Conservation (phyloP, 2,113 vertebrate genomes). For the Archocentrus centrarchus region DNA sequence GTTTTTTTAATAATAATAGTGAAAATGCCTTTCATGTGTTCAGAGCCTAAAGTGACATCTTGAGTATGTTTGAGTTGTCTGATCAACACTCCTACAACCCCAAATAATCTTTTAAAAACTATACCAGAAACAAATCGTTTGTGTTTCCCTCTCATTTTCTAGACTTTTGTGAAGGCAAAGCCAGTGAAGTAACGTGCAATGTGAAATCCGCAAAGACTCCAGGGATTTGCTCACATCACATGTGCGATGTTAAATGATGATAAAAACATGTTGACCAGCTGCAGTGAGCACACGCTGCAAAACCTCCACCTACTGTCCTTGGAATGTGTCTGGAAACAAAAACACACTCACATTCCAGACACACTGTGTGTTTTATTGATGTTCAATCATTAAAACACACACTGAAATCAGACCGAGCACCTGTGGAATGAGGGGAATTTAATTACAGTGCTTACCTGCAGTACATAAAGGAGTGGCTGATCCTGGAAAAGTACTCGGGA, state of each 20-base stretch:
- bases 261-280: background rate
- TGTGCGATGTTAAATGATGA: background rate
- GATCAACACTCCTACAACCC: background rate
- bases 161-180: background rate
- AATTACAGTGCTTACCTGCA: background rate
- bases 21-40: background rate
- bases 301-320: background rate
- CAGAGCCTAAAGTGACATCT: background rate
- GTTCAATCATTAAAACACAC: conserved; percentile 6
- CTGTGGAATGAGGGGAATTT: conserved; percentile 40
- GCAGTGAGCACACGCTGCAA: background rate
- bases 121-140: background rate
- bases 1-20: background rate
- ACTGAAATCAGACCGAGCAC: background rate
- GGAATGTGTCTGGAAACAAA: conserved; percentile 2
- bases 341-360: background rate
- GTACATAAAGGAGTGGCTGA: background rate
- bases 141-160: background rate
- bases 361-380: background rate
- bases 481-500: background rate
- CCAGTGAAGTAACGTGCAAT: background rate
- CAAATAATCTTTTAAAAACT: background rate
- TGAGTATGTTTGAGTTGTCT: background rate
- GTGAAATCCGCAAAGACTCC: background rate
- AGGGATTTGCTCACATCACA: background rate